phyloP scores from a whole-genome alignment of 2,797 vertebrate genomes.

The Phoebastria nigripes region DNA sequence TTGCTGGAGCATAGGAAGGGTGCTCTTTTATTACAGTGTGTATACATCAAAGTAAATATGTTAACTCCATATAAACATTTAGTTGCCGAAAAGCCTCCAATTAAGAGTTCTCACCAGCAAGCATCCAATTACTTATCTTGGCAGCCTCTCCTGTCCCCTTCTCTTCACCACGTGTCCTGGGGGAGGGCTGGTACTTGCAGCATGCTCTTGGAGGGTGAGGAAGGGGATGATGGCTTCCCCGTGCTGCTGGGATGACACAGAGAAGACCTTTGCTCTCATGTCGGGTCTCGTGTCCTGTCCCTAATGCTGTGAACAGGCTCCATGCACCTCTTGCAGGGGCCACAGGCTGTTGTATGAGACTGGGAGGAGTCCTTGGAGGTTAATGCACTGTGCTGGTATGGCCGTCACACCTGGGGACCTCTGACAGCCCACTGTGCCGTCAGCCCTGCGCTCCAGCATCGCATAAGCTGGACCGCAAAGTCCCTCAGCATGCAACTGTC shows the following conservation, averaged over 20 bases:
- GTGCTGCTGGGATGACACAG: not conserved
- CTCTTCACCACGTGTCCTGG: not conserved
- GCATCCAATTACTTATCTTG: not conserved
- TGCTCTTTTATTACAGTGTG: not conserved
- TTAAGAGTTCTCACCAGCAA: slow-evolving; percentile 19
- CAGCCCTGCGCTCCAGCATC: fast-evolving
- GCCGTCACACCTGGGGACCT: fast-evolving
- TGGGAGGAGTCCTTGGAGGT: not conserved
- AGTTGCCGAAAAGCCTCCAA: slow-evolving; percentile 6
- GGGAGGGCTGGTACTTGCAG: not conserved
- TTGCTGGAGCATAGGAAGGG: not conserved
- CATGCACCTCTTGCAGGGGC: fast-evolving
- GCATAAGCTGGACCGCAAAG: fast-evolving
- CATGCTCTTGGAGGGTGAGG: fast-evolving
- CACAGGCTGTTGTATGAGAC: not conserved
- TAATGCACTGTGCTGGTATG: fast-evolving
- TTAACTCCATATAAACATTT: not conserved
- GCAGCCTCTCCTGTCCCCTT: not conserved
- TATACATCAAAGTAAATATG: not conserved
- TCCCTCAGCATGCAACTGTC: not conserved
- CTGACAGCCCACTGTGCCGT: not conserved
- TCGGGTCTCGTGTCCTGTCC: fast-evolving
- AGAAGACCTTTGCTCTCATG: not conserved
- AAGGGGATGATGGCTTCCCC: not conserved
- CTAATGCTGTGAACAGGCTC: not conserved